Base-by-base conservation (phyloP, 2,888 invertebrate genomes). In the Drosophila colorata region DNA sequence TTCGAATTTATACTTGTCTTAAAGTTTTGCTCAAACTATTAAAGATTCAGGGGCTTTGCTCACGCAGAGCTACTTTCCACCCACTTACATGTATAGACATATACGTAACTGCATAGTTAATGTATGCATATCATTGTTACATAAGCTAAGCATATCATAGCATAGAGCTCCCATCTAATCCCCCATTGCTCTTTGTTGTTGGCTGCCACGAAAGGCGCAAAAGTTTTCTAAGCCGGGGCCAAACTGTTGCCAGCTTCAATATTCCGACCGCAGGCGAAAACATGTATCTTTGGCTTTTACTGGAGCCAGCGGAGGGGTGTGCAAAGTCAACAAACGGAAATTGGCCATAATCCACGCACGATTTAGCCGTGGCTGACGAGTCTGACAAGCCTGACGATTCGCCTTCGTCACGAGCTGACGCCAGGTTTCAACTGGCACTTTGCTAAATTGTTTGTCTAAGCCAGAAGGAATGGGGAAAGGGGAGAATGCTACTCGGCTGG, bases 321-420 rank as follows among this genome's bases (percentile, higher is more conserved):
- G 41, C 60, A 51, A 44, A 60, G 66, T 66, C 69, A 73, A 77
- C 61, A 74, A 80, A 78, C 83, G 83, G 83, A 83, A 83, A 83
- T 83, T 86, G 83, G 78, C 76, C 86, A 86, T 83, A 83, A 86
- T 75, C 83, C 78, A 78, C 73, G 86, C 86, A 86, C 83, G 86
- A 85, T 78, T 75, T 75, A 51, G 64, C 60, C 78, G 13, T 33
- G 33, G 48, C 56, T 59, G 74, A 59, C 43, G 48, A 55, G 44
- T 40, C 48, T 51, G 57, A 53, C 44, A 56, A 72, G 44, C 43
- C 48, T 51, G 57, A 53, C 44, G 59, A 72, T 72, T 76, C 58
- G 71, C 67, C 59, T 37, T 37, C 51, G 63, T 53, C 80, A 74
- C 72, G 63, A 63, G 35, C 55, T 58, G 51, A 25, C 16, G 56